phyloP scores from a whole-genome alignment of 2,113 vertebrate species.

The Geococcyx californianus region DNA sequence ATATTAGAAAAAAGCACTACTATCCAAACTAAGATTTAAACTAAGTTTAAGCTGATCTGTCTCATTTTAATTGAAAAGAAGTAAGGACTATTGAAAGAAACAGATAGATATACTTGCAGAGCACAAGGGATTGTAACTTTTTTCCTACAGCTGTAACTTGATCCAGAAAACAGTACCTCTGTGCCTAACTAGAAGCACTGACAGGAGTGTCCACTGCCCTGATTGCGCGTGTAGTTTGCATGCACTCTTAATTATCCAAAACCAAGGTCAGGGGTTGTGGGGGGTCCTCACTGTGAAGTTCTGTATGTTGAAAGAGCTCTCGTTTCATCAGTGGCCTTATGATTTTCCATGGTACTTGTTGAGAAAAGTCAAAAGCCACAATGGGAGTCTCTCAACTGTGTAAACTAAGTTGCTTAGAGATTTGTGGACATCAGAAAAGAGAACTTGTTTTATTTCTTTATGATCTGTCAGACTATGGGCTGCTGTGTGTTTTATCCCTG shows the following conservation, averaged over 20 bases:
- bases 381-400: neutral
- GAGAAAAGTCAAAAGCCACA: neutral
- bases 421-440: neutral
- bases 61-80: neutral
- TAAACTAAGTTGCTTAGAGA: neutral
- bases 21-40: neutral
- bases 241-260: neutral
- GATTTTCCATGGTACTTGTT: neutral
- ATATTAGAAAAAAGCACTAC: neutral
- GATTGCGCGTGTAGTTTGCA: neutral
- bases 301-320: neutral
- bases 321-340: neutral
- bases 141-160: neutral
- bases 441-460: neutral
- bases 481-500: neutral
- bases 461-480: neutral
- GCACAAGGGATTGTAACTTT: neutral
- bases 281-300: neutral
- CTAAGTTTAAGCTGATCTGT: neutral
- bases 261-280: neutral
- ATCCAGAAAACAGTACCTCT: neutral
- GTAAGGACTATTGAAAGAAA: neutral
- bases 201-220: neutral
- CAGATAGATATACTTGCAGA: neutral
- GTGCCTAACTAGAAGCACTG: neutral